These are phyloP conservation scores for Lasioglossum pauxillum DNA, from an alignment of 2,888 invertebrate genomes.

Conservation along the genomic window DNA sequence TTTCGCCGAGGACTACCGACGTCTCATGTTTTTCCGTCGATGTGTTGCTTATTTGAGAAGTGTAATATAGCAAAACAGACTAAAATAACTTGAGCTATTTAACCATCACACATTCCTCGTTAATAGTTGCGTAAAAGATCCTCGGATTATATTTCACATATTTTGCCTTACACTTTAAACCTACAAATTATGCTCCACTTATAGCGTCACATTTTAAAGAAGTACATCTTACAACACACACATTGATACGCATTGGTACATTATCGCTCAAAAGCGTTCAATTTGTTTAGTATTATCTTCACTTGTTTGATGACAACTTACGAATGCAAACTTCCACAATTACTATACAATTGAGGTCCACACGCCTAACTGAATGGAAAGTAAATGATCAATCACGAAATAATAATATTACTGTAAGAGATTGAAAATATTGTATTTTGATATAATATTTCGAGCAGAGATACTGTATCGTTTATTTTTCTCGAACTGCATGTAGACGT, in stretches of 20 bases:
- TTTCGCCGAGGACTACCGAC: conserved; percentile 5
- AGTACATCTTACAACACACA: too few relatives aligned
- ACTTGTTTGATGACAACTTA: background rate
- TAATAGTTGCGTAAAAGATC: too few relatives aligned
- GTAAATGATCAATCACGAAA: background rate
- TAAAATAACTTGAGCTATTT: too few relatives aligned
- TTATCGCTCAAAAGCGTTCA: background rate
- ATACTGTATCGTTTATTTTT: conserved; percentile 59
- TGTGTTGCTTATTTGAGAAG: background rate
- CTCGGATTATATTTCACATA: too few relatives aligned
- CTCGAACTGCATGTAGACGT: background rate
- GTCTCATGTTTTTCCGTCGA: background rate
- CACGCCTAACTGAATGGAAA: background rate
- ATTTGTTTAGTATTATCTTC: background rate
- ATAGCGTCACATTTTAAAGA: too few relatives aligned
- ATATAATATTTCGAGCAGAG: background rate
- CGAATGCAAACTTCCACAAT: background rate
- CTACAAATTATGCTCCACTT: too few relatives aligned
- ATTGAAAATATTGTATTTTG: background rate
- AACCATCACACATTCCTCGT: too few relatives aligned
- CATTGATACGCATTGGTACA: too few relatives aligned
- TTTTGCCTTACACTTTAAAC: too few relatives aligned
- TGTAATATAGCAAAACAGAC: too few relatives aligned
- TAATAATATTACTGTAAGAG: background rate
- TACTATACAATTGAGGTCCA: background rate